A percentile compares a stretch with the other conserved stretches of the same genome.
Conservation (phyloP, 2,113 vertebrate species). For the Osmerus mordax region DNA sequence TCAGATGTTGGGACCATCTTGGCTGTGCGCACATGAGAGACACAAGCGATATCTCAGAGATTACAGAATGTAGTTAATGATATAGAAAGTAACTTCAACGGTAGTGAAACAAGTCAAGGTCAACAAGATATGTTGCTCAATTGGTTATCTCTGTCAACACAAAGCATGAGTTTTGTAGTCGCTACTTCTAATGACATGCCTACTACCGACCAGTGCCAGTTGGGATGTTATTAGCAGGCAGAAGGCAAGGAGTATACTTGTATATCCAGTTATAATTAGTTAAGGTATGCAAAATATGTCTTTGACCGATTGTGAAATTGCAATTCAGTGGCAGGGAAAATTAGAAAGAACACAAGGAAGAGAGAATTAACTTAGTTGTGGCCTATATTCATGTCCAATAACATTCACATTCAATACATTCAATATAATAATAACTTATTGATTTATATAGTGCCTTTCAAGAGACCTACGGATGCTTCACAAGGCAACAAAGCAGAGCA, state of each 20-base stretch:
- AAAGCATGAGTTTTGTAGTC: not conserved
- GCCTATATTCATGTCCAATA: not conserved
- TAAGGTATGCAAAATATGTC: not conserved
- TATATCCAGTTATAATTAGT: not conserved
- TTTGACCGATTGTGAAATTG: not conserved
- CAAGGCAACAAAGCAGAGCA: too few relatives aligned
- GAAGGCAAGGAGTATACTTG: not conserved
- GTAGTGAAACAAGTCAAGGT: too few relatives aligned
- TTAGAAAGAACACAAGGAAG: not conserved
- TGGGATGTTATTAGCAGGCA: not conserved
- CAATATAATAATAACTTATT: too few relatives aligned
- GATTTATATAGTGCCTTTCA: not conserved
- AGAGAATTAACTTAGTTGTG: not conserved
- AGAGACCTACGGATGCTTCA: too few relatives aligned
- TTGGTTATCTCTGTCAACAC: too few relatives aligned
- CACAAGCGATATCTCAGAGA: not conserved
- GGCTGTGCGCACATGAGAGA: not conserved
- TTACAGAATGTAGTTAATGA: constrained; percentile 37
- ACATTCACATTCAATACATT: too few relatives aligned
- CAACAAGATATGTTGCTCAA: too few relatives aligned
- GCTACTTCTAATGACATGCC: too few relatives aligned
- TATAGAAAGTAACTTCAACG: too few relatives aligned
- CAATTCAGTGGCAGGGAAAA: not conserved
- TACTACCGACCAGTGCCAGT: too few relatives aligned
- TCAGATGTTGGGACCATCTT: too few relatives aligned